These are phyloP conservation scores for Tetragonisca angustula DNA, from an alignment of 2,888 invertebrate genomes.

Conservation along the genomic window DNA sequence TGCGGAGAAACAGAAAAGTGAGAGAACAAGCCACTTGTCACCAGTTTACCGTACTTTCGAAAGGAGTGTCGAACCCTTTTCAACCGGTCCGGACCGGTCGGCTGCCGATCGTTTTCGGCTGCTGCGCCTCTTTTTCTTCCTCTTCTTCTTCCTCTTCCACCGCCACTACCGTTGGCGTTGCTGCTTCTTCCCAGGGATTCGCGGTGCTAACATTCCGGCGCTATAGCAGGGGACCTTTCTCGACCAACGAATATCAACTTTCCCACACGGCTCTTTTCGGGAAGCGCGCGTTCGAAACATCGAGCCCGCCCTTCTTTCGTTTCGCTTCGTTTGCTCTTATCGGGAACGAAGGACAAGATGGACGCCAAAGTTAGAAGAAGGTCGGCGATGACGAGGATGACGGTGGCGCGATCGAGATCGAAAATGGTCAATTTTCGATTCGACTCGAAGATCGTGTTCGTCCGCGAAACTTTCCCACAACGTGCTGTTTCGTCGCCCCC, in stretches of 20 bases:
- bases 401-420: neutral
- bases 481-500: conserved; percentile 63
- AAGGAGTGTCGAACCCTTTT: conserved; percentile 69
- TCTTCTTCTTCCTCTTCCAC: conserved; percentile 32
- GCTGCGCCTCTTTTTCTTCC: conserved; percentile 37
- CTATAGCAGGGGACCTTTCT: conserved; percentile 49
- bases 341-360: conserved; percentile 14
- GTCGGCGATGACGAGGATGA: neutral
- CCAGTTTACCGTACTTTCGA: conserved; percentile 60
- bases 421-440: conserved; percentile 15
- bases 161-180: conserved; percentile 48
- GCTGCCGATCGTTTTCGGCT: conserved; percentile 63
- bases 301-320: neutral
- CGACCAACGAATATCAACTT: conserved; percentile 69
- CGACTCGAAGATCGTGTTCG: neutral
- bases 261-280: conserved; percentile 75
- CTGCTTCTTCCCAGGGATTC: conserved; percentile 65
- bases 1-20: conserved; percentile 40
- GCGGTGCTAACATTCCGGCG: conserved; percentile 73
- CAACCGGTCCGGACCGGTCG: conserved; percentile 67
- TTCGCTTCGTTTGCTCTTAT: conserved; percentile 26
- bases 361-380: neutral
- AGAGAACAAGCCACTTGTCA: conserved; percentile 62
- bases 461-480: conserved; percentile 67
- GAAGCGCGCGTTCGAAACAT: conserved; percentile 54